phyloP scores from a whole-genome alignment of 2,888 invertebrate species.

The Apamea sordens region DNA sequence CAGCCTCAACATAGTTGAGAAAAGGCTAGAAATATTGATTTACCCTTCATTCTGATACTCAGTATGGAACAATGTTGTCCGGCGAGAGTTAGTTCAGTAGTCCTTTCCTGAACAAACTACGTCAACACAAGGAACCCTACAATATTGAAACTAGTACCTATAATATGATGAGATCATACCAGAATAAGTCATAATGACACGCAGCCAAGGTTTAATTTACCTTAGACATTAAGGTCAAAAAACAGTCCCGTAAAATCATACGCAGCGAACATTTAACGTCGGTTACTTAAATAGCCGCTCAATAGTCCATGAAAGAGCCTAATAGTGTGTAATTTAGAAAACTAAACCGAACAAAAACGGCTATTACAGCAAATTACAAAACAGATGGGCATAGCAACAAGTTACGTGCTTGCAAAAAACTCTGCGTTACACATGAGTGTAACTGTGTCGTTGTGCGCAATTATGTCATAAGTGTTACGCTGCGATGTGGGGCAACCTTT shows the following conservation, averaged over 20 bases:
- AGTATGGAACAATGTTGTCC: background rate
- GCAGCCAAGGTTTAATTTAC: background rate
- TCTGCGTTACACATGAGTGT: constrained; percentile 57
- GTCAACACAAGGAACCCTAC: background rate
- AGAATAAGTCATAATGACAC: background rate
- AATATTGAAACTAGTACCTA: background rate
- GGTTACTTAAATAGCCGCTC: constrained; percentile 13
- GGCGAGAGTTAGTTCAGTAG: background rate
- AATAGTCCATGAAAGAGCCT: constrained; percentile 37
- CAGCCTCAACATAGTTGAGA: too few relatives aligned
- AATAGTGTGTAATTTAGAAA: constrained; percentile 29
- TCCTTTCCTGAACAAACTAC: background rate
- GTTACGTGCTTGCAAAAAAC: constrained; percentile 56
- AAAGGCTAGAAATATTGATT: too few relatives aligned
- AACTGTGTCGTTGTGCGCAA: constrained; percentile 57
- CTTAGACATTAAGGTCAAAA: constrained; percentile 5
- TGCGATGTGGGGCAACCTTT: constrained; percentile 59
- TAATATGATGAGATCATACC: background rate
- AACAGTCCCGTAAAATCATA: background rate
- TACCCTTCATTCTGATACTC: background rate
- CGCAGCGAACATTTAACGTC: background rate
- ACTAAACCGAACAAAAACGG: constrained; percentile 36
- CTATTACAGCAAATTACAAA: constrained; percentile 52
- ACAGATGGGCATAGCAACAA: constrained; percentile 58
- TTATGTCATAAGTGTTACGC: constrained; percentile 62